These are phyloP conservation scores for Ellobium chinense DNA, from an alignment of 2,888 invertebrate species.

Conservation along the genomic window DNA sequence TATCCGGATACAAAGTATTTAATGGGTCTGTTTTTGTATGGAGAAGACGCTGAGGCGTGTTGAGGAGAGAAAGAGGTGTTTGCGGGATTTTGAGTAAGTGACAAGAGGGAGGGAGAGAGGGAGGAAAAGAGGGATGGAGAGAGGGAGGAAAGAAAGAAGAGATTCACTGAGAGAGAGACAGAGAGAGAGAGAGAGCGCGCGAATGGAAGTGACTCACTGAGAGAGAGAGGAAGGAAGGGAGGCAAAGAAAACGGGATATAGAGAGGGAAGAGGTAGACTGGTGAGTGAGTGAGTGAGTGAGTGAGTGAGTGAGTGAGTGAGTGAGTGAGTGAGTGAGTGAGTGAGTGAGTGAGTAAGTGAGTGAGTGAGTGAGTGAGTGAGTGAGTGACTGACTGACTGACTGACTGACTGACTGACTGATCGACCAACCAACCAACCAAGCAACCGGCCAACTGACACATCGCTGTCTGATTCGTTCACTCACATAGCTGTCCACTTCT, in stretches of 20 bases:
- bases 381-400: slow-evolving; percentile 7
- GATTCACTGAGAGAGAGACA: not conserved
- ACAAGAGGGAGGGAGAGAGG: not conserved
- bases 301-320: slow-evolving; percentile 8
- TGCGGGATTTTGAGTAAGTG: not conserved
- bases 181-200: not conserved
- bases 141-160: not conserved
- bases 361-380: not conserved
- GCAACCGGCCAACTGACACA: too few species aligned
- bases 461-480: too few species aligned
- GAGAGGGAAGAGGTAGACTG: not conserved
- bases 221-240: not conserved
- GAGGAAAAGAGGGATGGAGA: not conserved
- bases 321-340: not conserved
- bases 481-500: too few species aligned
- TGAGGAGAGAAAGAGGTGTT: too few species aligned
- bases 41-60: too few species aligned
- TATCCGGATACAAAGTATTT: too few species aligned
- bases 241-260: not conserved
- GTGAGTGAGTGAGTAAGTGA: not conserved
- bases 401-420: not conserved
- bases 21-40: too few species aligned
- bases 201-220: not conserved
- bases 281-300: slow-evolving; percentile 1
- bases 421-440: not conserved